Evolutionary conservation across 2,797 vertebrate species (phyloP).

Genomic region (Amblyraja radiata): DNA sequence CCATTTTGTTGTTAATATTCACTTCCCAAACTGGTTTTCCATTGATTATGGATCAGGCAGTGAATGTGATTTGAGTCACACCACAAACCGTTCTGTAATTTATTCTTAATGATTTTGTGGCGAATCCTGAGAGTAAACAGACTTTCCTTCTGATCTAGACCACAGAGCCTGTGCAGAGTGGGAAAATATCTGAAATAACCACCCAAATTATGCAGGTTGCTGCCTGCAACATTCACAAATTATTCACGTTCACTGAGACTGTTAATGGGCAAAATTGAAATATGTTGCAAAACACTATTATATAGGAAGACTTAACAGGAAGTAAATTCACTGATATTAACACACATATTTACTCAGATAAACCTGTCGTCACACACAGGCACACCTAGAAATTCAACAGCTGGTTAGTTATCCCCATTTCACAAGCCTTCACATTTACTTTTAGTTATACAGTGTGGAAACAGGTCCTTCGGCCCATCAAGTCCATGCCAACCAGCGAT

Average conservation of each 20-base stretch:
- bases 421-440: background rate
- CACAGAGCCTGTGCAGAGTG: background rate
- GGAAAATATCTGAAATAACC: background rate
- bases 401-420: background rate
- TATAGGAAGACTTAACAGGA: too few relatives aligned
- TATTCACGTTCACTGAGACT: background rate
- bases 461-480: too few relatives aligned
- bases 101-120: background rate
- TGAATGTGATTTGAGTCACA: background rate
- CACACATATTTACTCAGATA: background rate
- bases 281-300: background rate
- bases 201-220: background rate
- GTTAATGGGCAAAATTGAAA: background rate
- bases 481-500: too few relatives aligned
- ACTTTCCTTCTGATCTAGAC: background rate
- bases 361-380: background rate
- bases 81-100: background rate
- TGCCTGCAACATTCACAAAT: background rate
- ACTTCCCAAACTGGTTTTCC: too few relatives aligned
- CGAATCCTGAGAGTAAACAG: background rate
- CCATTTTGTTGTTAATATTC: too few relatives aligned
- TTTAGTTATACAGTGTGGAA: background rate
- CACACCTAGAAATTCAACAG: background rate
- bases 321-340: background rate
- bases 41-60: background rate